A percentile compares a stretch with the other conserved stretches of the same genome.
Conservation (phyloP, 2,888 invertebrate species). For the Xanthorhoe designata region DNA sequence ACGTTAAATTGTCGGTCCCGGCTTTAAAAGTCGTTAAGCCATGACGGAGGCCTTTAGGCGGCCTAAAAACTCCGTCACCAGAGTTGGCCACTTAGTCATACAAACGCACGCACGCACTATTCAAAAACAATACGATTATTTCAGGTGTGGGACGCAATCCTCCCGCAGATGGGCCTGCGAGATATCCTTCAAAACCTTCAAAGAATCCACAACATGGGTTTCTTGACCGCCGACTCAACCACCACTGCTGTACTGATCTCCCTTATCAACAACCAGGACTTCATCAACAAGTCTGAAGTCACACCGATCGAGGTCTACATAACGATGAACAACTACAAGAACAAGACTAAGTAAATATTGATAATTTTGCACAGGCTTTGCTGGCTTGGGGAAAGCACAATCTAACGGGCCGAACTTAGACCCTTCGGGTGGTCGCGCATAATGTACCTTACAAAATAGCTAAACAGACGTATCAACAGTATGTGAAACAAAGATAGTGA, state of each 20-base stretch:
- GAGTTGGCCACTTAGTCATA: no score
- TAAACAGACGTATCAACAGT: no score
- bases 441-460: no score
- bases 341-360: slow-evolving; percentile 85
- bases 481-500: no score
- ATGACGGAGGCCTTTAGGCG: no score
- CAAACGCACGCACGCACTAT: no score
- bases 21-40: no score
- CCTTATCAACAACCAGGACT: slow-evolving; percentile 77
- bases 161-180: slow-evolving; percentile 82
- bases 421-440: no score
- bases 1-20: no score
- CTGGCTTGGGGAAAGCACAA: background rate
- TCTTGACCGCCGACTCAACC: slow-evolving; percentile 80
- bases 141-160: slow-evolving; percentile 87
- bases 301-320: slow-evolving; percentile 85
- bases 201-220: slow-evolving; percentile 87
- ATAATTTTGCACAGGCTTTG: background rate
- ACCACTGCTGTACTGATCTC: slow-evolving; percentile 83
- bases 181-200: slow-evolving; percentile 84
- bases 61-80: no score
- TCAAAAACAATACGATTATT: background rate
- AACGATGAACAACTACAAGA: slow-evolving; percentile 86
- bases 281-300: slow-evolving; percentile 72
- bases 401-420: no score